phyloP scores from a whole-genome alignment of 2,888 invertebrate genomes.

The Phaedon cochleariae region DNA sequence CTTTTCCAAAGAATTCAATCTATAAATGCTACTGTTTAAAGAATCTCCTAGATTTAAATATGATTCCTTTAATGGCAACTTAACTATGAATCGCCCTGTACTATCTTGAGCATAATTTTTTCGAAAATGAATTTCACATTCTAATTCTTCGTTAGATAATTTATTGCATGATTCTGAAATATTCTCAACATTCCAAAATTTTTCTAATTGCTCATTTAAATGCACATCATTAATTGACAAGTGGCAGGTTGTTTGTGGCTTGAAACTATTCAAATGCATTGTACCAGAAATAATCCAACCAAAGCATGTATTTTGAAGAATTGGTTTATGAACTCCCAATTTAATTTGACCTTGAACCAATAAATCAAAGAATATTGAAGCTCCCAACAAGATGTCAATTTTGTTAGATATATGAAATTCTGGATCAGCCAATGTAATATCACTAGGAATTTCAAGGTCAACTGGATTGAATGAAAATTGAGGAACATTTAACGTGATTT shows the following conservation, averaged over 20 bases:
- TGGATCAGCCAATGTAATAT: neutral
- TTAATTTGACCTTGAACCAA: slow-evolving; percentile 9
- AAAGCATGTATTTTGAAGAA: slow-evolving; percentile 4
- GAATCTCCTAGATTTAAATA: slow-evolving; percentile 16
- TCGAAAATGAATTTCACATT: slow-evolving; percentile 15
- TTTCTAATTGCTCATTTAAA: slow-evolving; percentile 2
- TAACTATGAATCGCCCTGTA: slow-evolving; percentile 22
- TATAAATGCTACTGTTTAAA: neutral
- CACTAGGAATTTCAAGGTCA: neutral
- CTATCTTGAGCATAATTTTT: slow-evolving; percentile 7
- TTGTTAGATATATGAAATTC: neutral
- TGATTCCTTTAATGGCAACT: slow-evolving; percentile 15
- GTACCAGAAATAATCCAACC: neutral
- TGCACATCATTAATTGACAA: neutral
- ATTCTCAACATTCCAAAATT: slow-evolving; percentile 24
- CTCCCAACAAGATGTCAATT: slow-evolving; percentile 2
- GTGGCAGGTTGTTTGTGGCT: neutral
- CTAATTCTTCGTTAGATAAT: slow-evolving; percentile 14
- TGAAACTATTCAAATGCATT: neutral
- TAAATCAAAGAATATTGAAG: neutral
- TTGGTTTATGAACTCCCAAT: slow-evolving; percentile 2
- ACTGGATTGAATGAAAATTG: neutral
- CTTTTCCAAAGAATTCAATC: slow-evolving; percentile 20
- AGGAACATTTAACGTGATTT: neutral
- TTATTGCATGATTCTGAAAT: neutral